Conservation (phyloP, 2,888 invertebrate genomes). For the Lasioglossum morio region DNA sequence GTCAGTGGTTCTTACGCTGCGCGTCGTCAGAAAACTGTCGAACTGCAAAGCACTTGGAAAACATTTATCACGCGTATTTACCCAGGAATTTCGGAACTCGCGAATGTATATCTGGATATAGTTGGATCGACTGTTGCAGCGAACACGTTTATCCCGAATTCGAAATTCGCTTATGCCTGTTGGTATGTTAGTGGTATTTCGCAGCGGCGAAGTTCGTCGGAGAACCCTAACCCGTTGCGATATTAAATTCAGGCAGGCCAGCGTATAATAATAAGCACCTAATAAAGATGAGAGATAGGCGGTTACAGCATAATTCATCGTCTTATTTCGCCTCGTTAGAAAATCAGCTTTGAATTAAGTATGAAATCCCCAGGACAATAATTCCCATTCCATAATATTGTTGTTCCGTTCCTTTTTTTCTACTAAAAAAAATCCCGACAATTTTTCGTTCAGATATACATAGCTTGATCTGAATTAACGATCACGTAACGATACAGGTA, state of each 20-base stretch:
- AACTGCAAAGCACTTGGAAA: neutral
- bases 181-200: neutral
- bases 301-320: constrained; percentile 17
- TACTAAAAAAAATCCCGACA: neutral
- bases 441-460: neutral
- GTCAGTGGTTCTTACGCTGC: constrained; percentile 52
- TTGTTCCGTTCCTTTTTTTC: neutral
- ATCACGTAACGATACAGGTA: neutral
- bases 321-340: constrained; percentile 1
- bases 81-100: neutral
- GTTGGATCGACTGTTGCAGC: neutral
- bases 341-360: constrained; percentile 37
- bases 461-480: neutral
- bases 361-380: neutral
- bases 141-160: constrained; percentile 27
- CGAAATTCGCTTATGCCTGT: constrained; percentile 14
- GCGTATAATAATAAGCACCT: constrained; percentile 24
- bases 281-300: constrained; percentile 34
- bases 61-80: neutral
- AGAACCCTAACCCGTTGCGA: constrained; percentile 1
- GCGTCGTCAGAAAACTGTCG: neutral
- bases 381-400: neutral
- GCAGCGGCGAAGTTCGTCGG: neutral
- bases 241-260: constrained; percentile 19
- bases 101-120: neutral